Evolutionary conservation across 2,888 invertebrate genomes (phyloP), one percentile per base, ranked within the genome.

Genomic region (Congeria kusceri): DNA sequence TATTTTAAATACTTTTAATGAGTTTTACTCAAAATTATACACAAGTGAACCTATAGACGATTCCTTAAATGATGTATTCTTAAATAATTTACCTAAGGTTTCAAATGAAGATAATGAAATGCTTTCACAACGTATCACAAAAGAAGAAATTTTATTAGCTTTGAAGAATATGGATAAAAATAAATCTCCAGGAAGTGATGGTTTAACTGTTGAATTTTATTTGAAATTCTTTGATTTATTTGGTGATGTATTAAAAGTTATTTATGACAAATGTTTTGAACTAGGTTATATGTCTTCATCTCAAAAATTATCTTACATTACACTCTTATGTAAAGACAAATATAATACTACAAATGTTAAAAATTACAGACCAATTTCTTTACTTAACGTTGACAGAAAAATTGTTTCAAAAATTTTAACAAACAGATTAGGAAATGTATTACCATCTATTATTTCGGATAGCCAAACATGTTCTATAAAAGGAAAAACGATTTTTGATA

Each of bases 381-480:
- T n/a, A n/a, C n/a, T n/a, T n/a, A n/a, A n/a, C n/a, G n/a, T n/a
- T n/a, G n/a, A n/a, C n/a, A n/a, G 65, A n/a, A 84, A 86, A 74
- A 80, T 85, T 58, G 27, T 86, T 7, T 83, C 84, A 1, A 85
- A 83, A 75, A n/a, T 69, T 15, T 61, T 86, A 25, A 57, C 80
- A 15, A 81, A 68, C 39, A 23, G 83, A 11, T 47, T 87, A n/a
- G 61, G 63, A 18, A 27, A 39, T 18, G 75, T 84, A 20, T 44
- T 85, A 25, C n/a, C 64, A 1, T 53, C 71, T 13, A 62, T 85
- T 11, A 74, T 86, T 47, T 62, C 74, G n/a, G 44, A 57, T 11
- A 75, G 80, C 57, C 85, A 86, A 82, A 85, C 87, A 25, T 85
- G 84, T 64, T 59, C 77, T 11, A 73, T 85, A n/a, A 78, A 74